Evolutionary conservation across 2,113 vertebrate genomes (phyloP).

Genomic region (Bungarus multicinctus): DNA sequence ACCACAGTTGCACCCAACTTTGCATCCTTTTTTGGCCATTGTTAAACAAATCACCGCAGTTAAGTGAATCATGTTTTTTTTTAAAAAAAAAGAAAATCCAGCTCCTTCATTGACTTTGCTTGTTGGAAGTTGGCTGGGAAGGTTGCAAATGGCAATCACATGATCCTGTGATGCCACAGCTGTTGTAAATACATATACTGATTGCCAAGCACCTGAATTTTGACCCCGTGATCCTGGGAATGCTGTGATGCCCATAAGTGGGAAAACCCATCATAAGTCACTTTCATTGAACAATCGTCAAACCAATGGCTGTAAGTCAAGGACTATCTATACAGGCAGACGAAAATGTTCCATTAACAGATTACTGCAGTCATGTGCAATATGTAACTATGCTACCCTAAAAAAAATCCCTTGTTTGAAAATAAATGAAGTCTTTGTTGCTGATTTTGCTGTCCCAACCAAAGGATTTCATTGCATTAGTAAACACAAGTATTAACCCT

Average conservation of each 20-base stretch:
- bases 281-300: neutral
- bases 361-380: neutral
- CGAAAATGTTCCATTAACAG: neutral
- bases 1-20: neutral
- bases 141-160: neutral
- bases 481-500: conserved; percentile 9
- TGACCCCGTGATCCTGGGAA: neutral
- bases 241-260: neutral
- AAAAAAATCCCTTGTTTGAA: conserved; percentile 10
- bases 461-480: neutral
- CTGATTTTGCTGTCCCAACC: neutral
- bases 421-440: neutral
- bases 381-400: neutral
- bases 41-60: neutral
- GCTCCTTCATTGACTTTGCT: neutral
- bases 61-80: neutral
- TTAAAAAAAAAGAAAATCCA: neutral
- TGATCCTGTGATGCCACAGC: neutral
- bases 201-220: neutral
- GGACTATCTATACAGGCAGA: neutral
- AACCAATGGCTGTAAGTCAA: neutral
- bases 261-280: neutral
- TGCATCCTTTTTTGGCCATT: neutral
- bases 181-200: neutral
- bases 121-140: neutral